Base-by-base conservation (phyloP, 1,140 invertebrate genomes). In the Drosophila simulans region DNA sequence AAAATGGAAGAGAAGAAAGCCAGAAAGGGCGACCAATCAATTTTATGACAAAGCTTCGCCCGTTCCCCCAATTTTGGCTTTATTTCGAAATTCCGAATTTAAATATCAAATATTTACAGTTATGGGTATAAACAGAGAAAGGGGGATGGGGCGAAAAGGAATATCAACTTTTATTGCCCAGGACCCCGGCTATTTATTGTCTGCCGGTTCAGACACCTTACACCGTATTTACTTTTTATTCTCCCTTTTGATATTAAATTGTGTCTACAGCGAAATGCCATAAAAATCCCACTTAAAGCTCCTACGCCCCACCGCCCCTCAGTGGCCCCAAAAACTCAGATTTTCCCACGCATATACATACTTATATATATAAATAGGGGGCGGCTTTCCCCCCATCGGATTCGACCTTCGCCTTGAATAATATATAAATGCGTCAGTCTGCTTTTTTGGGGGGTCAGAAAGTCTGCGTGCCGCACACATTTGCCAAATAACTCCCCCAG, bases 401-500 rank as follows among this genome's bases (percentile, higher is more conserved):
- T 39, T 37, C 80, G 83, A 63, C 81, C 82, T 80, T 82, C 74
- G 83, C 59, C 65, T 88, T 84, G 70, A 90, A 88, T 90, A 90
- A 89, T 74, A 70, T 80, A 84, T 79, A 89, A 80, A 65, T 70
- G 72, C 76, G 80, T 84, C 84, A 79, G 80, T 79, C 64, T 70
- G 54, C 37, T 17, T 25, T 58, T 66, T 69, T 43, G 17, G 25
- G 74, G 45, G 20, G 74, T 43, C 25, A 34, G 15, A 77, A 79
- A 69, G 83, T 83, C 83, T 83, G 83, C 84, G 84, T 83, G 79
- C 83, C 83, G 78, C 83, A 86, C 83, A 88, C 83, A 88, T 86
- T 86, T 84, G 77, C 60, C 68, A 89, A 89, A 89, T 89, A 82
- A 74, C 84, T 89, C 65, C 73, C 76, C 25, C 58, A 68, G 66